Percentiles rank a stretch among this genome's conserved stretches.
Evolutionary conservation across 2,113 vertebrate genomes (phyloP).

Genomic region (Verasper variegatus): DNA sequence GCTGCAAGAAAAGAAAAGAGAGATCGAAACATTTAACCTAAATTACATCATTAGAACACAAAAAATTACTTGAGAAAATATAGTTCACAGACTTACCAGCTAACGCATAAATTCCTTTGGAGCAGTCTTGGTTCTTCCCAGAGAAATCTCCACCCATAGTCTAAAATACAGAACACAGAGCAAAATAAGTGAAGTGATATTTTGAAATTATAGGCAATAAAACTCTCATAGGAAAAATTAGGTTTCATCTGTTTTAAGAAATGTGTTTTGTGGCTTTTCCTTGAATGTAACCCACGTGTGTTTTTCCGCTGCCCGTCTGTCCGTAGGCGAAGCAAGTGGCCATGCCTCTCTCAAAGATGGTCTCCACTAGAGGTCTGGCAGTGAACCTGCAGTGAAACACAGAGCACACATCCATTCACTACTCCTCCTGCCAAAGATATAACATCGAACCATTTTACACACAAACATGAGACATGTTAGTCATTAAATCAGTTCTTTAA

Average conservation of each 20-base stretch:
- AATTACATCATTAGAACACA: neutral
- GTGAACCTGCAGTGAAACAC: conserved; percentile 87
- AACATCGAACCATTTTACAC: neutral
- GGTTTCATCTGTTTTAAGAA: neutral
- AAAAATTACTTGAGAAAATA: neutral
- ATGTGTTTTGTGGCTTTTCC: neutral
- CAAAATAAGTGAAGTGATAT: neutral
- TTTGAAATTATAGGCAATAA: neutral
- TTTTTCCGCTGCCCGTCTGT: conserved; percentile 99
- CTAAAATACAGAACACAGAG: conserved; percentile 71
- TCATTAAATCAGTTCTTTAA: neutral
- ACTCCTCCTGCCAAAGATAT: neutral
- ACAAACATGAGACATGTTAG: neutral
- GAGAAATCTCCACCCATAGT: conserved; percentile 99
- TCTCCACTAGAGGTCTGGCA: conserved; percentile 96
- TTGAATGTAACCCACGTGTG: conserved; percentile 86
- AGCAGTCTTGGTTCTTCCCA: conserved; percentile 98
- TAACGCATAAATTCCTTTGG: conserved; percentile 98
- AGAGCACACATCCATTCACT: conserved; percentile 8
- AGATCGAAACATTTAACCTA: neutral
- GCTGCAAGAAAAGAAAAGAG: conserved; percentile 76
- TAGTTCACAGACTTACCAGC: conserved; percentile 84
- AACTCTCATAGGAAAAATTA: neutral
- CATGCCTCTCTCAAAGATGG: conserved; percentile 98
- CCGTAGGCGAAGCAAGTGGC: conserved; percentile 99